These are phyloP conservation scores for Melanotaenia nigrans DNA, from an alignment of 2,797 vertebrate species.

Conservation along the genomic window DNA sequence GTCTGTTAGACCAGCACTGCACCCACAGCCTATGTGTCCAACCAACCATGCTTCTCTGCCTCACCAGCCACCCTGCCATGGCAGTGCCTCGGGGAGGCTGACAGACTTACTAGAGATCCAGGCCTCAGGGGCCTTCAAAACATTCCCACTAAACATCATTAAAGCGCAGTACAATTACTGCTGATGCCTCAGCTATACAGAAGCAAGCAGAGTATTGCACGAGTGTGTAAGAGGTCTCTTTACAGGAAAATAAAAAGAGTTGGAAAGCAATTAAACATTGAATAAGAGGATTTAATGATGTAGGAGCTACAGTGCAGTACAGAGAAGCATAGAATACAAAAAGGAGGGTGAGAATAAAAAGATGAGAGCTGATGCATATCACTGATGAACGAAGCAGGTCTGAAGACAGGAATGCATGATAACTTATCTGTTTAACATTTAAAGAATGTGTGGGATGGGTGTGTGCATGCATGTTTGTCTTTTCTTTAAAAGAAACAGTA, in stretches of 20 bases:
- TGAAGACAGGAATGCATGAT: conserved; percentile 67
- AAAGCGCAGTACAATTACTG: conserved; percentile 56
- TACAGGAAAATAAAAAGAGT: conserved; percentile 43
- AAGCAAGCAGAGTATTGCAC: conserved; percentile 25
- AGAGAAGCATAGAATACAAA: conserved; percentile 6
- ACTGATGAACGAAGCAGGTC: conserved; percentile 24
- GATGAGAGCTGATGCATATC: conserved; percentile 49
- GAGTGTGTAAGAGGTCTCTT: conserved; percentile 52
- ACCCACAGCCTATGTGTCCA: conserved; percentile 57
- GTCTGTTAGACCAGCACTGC: conserved; percentile 62
- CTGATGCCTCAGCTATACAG: conserved; percentile 30
- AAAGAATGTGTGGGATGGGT: conserved; percentile 43
- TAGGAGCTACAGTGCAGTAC: conserved; percentile 34
- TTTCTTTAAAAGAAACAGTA: not conserved
- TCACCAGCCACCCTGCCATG: conserved; percentile 64
- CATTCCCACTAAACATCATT: conserved; percentile 56
- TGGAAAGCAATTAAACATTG: conserved; percentile 63
- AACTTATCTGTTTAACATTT: conserved; percentile 56
- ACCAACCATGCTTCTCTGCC: conserved; percentile 67
- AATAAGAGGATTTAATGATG: conserved; percentile 52
- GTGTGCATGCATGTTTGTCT: conserved; percentile 6
- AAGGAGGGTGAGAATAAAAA: conserved; percentile 28
- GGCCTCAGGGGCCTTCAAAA: conserved; percentile 67
- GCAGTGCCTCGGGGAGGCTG: conserved; percentile 59
- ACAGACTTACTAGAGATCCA: conserved; percentile 70